A percentile compares a stretch with the other conserved stretches of the same genome.
Conservation (phyloP, 2,888 invertebrate species). For the Formica aserva region DNA sequence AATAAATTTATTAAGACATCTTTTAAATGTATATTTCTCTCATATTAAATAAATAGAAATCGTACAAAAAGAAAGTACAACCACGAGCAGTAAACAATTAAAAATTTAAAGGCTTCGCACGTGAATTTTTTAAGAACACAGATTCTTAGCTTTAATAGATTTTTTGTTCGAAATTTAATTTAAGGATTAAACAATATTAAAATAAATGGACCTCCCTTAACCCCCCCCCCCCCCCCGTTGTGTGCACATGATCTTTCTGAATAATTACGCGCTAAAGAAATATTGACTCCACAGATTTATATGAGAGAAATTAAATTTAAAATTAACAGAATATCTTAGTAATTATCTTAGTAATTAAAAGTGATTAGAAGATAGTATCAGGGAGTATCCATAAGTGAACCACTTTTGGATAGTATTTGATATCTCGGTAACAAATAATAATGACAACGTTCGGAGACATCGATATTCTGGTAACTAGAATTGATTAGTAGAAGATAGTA, state of each 20-base stretch:
- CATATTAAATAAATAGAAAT: neutral
- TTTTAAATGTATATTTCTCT: neutral
- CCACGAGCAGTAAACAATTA: neutral
- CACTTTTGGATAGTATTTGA: neutral
- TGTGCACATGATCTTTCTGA: neutral
- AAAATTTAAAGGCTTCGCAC: neutral
- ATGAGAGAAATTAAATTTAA: neutral
- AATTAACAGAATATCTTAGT: neutral
- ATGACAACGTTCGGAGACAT: neutral
- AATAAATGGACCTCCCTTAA: neutral
- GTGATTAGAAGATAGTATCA: neutral
- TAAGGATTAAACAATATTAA: neutral
- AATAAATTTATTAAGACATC: neutral
- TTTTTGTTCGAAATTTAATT: neutral
- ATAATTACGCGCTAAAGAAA: neutral
- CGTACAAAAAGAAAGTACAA: neutral
- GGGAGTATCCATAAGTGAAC: neutral
- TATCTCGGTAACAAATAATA: neutral
- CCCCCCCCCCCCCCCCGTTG: neutral
- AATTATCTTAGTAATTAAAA: neutral
- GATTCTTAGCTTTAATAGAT: neutral
- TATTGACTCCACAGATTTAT: neutral
- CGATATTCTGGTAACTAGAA: neutral
- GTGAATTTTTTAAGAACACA: neutral
- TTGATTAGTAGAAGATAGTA: neutral